Conservation (phyloP, 30 jellyfish, hydroid and myxozoan species). For the Hydractinia symbiolongicarpus region DNA sequence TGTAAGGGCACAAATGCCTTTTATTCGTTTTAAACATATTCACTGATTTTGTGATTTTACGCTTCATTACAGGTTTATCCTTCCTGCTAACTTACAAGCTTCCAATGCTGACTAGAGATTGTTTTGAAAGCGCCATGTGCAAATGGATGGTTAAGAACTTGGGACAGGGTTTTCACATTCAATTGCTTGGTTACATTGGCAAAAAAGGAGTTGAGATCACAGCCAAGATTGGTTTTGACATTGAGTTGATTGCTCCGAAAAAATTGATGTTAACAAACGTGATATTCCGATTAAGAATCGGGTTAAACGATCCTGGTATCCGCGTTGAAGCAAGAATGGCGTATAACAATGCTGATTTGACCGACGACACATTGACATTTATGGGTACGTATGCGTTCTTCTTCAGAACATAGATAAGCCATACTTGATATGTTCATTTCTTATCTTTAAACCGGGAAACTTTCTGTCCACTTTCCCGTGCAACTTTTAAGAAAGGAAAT, state of each 20-base stretch:
- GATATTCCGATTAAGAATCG: neutral
- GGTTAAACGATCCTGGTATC: conserved; percentile 12
- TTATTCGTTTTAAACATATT: too few species aligned
- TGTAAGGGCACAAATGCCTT: too few species aligned
- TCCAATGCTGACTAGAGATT: neutral
- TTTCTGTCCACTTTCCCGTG: too few species aligned
- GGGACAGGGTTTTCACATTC: conserved; percentile 7
- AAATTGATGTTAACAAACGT: neutral
- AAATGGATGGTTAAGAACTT: conserved; percentile 9
- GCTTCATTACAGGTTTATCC: neutral
- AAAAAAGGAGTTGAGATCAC: conserved; percentile 1
- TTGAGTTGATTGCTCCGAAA: neutral
- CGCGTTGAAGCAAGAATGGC: neutral
- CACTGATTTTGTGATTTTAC: too few species aligned
- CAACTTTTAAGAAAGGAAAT: too few species aligned
- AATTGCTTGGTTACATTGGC: neutral
- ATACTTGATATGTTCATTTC: too few species aligned
- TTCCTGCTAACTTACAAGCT: neutral
- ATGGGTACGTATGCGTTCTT: neutral
- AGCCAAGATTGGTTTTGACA: neutral
- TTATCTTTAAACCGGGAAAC: too few species aligned
- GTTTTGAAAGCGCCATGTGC: conserved; percentile 3
- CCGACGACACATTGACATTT: neutral
- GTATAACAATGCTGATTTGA: neutral
- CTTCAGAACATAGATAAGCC: too few species aligned